Percentiles rank a stretch among this genome's conserved stretches.
Evolutionary conservation across 2,113 vertebrate species (phyloP).

Genomic region (Sterrhoptilus dennistouni): DNA sequence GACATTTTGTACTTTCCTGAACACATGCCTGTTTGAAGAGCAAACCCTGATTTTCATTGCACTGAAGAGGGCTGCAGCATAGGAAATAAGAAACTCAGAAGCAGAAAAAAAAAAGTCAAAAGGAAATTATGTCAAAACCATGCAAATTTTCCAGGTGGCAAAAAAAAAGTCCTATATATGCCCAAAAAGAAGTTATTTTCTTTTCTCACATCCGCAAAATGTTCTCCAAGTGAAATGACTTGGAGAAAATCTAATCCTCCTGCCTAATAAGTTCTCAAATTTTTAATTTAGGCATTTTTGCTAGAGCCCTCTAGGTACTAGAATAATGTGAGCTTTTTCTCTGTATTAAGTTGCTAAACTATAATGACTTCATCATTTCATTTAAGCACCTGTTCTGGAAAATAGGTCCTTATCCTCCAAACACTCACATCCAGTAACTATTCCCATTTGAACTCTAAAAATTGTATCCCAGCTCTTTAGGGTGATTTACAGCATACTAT

Average conservation of each 20-base stretch:
- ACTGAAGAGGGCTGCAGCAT: not conserved
- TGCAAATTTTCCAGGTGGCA: slow-evolving; percentile 27
- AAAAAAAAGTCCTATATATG: not conserved
- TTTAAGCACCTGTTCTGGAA: slow-evolving; percentile 67
- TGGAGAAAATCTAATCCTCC: slow-evolving; percentile 31
- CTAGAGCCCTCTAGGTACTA: slow-evolving; percentile 7
- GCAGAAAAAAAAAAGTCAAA: not conserved
- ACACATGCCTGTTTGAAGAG: slow-evolving; percentile 27
- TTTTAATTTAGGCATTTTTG: slow-evolving; percentile 56
- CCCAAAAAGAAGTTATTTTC: not conserved
- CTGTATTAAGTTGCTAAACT: slow-evolving; percentile 47
- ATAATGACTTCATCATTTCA: slow-evolving; percentile 57
- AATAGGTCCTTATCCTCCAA: slow-evolving; percentile 50
- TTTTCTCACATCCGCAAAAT: not conserved
- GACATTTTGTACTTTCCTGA: slow-evolving; percentile 32
- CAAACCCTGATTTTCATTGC: not conserved
- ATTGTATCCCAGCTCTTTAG: slow-evolving; percentile 32
- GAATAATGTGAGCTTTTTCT: slow-evolving; percentile 35
- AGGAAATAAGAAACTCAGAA: not conserved
- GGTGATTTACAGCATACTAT: slow-evolving; percentile 6
- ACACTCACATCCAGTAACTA: slow-evolving; percentile 24
- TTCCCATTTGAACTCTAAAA: slow-evolving; percentile 67
- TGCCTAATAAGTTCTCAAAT: slow-evolving; percentile 44
- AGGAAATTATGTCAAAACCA: slow-evolving; percentile 36
- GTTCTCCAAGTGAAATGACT: slow-evolving; percentile 1